These are phyloP conservation scores for Drosophila lacteicornis DNA, from an alignment of 1,140 invertebrate genomes.

Conservation along the genomic window DNA sequence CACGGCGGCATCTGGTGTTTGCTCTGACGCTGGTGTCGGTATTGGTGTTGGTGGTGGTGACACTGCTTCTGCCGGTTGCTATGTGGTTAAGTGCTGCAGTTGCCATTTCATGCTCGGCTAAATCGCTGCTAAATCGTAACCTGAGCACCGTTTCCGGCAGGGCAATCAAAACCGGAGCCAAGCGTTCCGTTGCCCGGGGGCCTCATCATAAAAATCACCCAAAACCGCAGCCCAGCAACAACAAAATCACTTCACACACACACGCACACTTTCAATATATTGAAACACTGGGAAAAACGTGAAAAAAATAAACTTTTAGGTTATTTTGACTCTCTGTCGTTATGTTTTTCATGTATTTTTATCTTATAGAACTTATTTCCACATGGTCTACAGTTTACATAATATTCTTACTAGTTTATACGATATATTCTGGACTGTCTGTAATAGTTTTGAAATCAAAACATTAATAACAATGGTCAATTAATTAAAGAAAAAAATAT, in stretches of 20 bases:
- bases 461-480: too few relatives aligned
- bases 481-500: too few relatives aligned
- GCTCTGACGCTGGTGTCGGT: slow-evolving; percentile 11
- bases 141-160: slow-evolving; percentile 75
- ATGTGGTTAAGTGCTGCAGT: slow-evolving; percentile 65
- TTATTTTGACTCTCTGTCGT: neutral
- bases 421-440: too few relatives aligned
- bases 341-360: too few relatives aligned
- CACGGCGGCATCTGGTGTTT: slow-evolving; percentile 36
- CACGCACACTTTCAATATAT: slow-evolving; percentile 3
- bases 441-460: too few relatives aligned
- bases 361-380: neutral
- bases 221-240: slow-evolving; percentile 64
- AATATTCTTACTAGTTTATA: neutral
- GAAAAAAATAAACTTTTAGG: neutral
- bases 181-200: slow-evolving; percentile 52
- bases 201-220: slow-evolving; percentile 78
- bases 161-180: slow-evolving; percentile 67
- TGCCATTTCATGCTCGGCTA: slow-evolving; percentile 73
- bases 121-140: slow-evolving; percentile 75
- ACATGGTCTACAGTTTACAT: too few relatives aligned
- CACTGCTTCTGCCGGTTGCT: slow-evolving; percentile 40
- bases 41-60: slow-evolving; percentile 11
- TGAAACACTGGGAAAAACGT: neutral
- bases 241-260: slow-evolving; percentile 14